Base-by-base conservation (phyloP, 2,113 vertebrate genomes). In the Sporophila hypoxantha region DNA sequence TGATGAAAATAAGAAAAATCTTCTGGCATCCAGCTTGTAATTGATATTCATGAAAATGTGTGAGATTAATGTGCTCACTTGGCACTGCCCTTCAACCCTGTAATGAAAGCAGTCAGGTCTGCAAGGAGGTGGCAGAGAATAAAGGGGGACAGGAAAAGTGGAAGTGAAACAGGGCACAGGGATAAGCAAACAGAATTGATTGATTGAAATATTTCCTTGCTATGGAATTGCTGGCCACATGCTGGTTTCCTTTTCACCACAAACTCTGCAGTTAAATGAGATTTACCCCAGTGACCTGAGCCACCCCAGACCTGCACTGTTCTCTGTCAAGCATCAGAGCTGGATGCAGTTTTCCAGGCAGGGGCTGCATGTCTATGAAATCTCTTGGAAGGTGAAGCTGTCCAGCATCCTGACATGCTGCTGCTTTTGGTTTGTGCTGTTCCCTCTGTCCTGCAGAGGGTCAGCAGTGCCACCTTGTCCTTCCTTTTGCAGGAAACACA, bases 31-130 rank as follows among this genome's bases (percentile, higher is more conserved):
- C 79, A 81, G 82, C 47, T 46, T 65, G 37, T 68, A 85, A 89
- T 82, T 90, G 83, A 87, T 85, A 78, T 91, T 93, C 90, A 93
- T 91, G 89, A 91, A 95, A 95, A 92, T 88, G 77, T 74, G 77
- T 62, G 73, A 88, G 82, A 93, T 93, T 79, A 91, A 94, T 47
- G 62, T 47, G 53, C 47, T 86, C 83, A 42, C 65, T 80, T 26
- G 4, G 74, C 69, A 60, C 52, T 89, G 87, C 88, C 90, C 90
- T 86, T 93, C 92, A 90, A 55, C 87, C 77, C 82, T 82, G 53
- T 70, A 76, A 83, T 57, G 65, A 76, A 82, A 84, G 79, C 67
- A 89, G 50, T 46, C 74, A 73, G 67, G 50, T 76, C 77, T 62
- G 84, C 27, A 36, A 78, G 70, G 80, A 86, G 75, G 56, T 8